phyloP scores from a whole-genome alignment of 2,113 vertebrate species.

The Chaetodon auriga region DNA sequence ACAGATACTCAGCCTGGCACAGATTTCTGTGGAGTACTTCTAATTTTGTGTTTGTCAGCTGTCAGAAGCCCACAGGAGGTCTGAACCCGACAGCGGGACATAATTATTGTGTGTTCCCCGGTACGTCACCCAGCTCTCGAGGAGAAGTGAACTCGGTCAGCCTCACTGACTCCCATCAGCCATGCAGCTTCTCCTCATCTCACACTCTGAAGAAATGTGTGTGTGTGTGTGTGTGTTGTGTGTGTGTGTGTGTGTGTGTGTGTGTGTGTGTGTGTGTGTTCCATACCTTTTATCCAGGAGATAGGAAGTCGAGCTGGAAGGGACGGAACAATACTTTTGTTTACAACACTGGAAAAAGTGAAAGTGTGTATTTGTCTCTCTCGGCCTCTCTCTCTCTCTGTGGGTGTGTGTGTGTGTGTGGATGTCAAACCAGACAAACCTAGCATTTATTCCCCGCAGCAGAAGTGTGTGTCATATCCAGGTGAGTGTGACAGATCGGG shows the following conservation, averaged over 20 bases:
- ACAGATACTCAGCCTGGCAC: constrained; percentile 39
- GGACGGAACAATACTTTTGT: constrained; percentile 47
- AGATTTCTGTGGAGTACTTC: constrained; percentile 22
- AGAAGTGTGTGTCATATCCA: constrained; percentile 65
- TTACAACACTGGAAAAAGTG: constrained; percentile 50
- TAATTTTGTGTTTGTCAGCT: constrained; percentile 52
- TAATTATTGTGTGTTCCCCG: constrained; percentile 57
- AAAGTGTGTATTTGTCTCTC: constrained; percentile 49
- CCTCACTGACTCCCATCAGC: constrained; percentile 50
- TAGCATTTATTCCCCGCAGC: constrained; percentile 65
- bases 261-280: constrained; percentile 22
- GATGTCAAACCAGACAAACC: constrained; percentile 65
- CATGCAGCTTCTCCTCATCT: constrained; percentile 21
- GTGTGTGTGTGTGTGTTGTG: neutral
- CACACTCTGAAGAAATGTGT: constrained; percentile 31
- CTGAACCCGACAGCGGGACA: constrained; percentile 43
- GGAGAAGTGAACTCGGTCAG: constrained; percentile 31
- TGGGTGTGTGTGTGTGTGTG: constrained; percentile 20
- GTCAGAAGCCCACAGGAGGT: constrained; percentile 43
- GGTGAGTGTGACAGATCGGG: constrained; percentile 74
- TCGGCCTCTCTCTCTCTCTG: neutral
- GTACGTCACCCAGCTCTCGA: constrained; percentile 42
- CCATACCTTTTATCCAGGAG: constrained; percentile 35
- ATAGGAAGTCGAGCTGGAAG: constrained; percentile 17
- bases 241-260: neutral